Base-by-base conservation (phyloP, 2,888 invertebrate genomes). In the Pemphredon lugubris region DNA sequence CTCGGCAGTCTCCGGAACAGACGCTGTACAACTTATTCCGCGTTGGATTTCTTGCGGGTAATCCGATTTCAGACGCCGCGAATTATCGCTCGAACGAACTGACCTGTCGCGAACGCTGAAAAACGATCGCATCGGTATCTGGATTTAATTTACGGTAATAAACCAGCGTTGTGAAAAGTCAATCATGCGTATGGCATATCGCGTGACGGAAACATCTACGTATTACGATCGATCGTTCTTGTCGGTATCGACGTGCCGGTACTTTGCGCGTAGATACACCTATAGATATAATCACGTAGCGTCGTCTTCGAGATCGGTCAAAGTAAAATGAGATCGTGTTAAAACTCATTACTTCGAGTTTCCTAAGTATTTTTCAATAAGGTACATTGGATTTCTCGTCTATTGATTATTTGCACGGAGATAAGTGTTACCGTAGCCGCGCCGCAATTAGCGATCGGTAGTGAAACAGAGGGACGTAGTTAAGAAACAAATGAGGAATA, bases 31-130 rank as follows among this genome's bases (percentile, higher is more conserved):
- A 34, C 42, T 71, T 44, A 39, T 34, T 47, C 30, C 48, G 1
- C 2, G 16, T 14, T 14, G 26, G 21, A 37, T 48, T 55, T 59
- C 48, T 37, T 32, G 39, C 30, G 32, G 39, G 44, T 68, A 72
- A 72, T 64, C 67, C 59, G 59, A 72, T 69, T 50, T 47, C 40
- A 30, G 50, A 55, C 54, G 50, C 34, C 23, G 32, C 47, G 68
- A 64, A 55, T 73, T 69, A 64, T 61, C 54, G 26, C 11, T 6
- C 21, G 13, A 37, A 34, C 44, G 50, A 21, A 50, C 39, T 23
- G 37, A 5, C 34, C 50, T 11, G n/a, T 47, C 39, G 34, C 23
- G 45, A 59, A 54, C 51, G 59, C 3, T 32, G 26, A 4, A 16
- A 16, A 13, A 44, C 54, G 53, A 69, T 57, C 23, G 26, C 51